Percentiles rank a stretch among this genome's conserved stretches.
Conservation (phyloP, 2,113 vertebrate species). For the Eretmodus cyanostictus region DNA sequence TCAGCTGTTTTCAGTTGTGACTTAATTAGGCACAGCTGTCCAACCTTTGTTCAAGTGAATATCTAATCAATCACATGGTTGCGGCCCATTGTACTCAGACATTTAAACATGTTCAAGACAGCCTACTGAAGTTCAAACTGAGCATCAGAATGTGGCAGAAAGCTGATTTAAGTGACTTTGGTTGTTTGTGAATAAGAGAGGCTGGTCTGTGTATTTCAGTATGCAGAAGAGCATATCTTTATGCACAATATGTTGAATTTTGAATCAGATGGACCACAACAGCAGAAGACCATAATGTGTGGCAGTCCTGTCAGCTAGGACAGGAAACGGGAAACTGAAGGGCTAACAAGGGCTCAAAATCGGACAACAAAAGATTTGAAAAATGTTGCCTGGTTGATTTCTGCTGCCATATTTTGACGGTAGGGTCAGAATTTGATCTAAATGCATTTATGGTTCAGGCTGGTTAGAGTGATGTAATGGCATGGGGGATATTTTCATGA, state of each 20-base stretch:
- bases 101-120: background rate
- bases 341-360: no score
- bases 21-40: background rate
- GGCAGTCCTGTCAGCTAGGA: background rate
- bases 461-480: background rate
- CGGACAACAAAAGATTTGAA: background rate
- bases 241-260: background rate
- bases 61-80: background rate
- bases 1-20: background rate
- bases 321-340: background rate
- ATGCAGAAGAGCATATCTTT: background rate
- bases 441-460: background rate
- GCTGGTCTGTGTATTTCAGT: background rate
- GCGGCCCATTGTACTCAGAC: background rate
- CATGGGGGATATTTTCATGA: background rate
- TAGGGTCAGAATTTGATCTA: background rate
- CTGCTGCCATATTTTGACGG: background rate
- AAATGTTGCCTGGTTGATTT: background rate
- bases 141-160: background rate
- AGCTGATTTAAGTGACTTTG: background rate
- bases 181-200: background rate
- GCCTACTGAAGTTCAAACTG: background rate
- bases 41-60: rapidly evolving
- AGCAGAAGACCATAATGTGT: background rate
- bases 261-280: background rate